A percentile compares a stretch with the other conserved stretches of the same genome.
Evolutionary conservation across 2,888 invertebrate genomes (phyloP).

Genomic region (Phengaris alcon): DNA sequence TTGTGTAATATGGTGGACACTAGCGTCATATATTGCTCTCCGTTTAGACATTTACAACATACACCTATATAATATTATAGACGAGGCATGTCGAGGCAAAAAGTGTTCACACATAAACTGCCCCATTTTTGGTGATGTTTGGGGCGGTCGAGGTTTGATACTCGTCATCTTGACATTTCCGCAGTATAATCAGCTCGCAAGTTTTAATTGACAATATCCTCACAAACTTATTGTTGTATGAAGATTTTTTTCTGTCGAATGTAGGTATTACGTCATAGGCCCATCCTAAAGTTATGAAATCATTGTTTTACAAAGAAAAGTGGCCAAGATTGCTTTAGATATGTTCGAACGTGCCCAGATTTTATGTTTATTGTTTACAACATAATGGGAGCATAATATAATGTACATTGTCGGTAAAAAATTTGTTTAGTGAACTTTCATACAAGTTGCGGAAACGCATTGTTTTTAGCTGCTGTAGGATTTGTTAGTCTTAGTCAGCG

Average conservation of each 20-base stretch:
- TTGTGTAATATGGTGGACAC: neutral
- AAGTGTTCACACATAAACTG: too few relatives aligned
- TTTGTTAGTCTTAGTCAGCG: neutral
- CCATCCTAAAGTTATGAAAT: too few relatives aligned
- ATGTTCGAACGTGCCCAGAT: constrained; percentile 23
- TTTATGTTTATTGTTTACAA: constrained; percentile 48
- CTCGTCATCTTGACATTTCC: too few relatives aligned
- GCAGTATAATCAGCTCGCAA: too few relatives aligned
- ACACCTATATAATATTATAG: too few relatives aligned
- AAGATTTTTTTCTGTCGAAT: too few relatives aligned
- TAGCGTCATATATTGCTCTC: constrained; percentile 21
- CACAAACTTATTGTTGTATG: too few relatives aligned
- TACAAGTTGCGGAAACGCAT: constrained; percentile 28
- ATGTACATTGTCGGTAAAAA: constrained; percentile 41
- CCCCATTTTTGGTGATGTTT: too few relatives aligned
- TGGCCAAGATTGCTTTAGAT: constrained; percentile 23
- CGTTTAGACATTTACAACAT: constrained; percentile 25
- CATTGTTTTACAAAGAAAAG: constrained; percentile 14
- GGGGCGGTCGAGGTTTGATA: too few relatives aligned
- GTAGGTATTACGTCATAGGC: too few relatives aligned
- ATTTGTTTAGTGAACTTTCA: constrained; percentile 29
- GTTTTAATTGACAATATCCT: too few relatives aligned
- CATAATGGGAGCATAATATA: constrained; percentile 40
- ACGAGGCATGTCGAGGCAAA: too few relatives aligned
- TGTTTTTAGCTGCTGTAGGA: neutral